A percentile compares a stretch with the other conserved stretches of the same genome.
These are phyloP conservation scores for Hyla sarda DNA, from an alignment of 2,113 vertebrate species.

Conservation along the genomic window DNA sequence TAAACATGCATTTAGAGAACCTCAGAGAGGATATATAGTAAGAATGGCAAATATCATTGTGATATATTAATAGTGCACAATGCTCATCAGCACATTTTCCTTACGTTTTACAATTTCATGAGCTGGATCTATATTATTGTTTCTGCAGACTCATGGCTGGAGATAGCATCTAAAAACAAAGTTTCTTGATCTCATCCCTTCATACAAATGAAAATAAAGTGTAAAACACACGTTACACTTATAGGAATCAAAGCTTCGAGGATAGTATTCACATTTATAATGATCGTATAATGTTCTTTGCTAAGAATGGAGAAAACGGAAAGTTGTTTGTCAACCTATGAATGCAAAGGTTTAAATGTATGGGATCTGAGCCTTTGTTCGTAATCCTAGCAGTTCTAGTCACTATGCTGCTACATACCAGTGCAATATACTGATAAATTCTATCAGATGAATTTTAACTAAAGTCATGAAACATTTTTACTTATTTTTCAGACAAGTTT, in stretches of 20 bases:
- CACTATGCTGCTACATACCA: too few species aligned
- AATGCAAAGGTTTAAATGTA: too few species aligned
- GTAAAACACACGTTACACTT: background rate
- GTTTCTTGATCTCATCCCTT: background rate
- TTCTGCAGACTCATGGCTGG: background rate
- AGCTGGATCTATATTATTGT: slow-evolving; percentile 23
- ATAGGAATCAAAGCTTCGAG: background rate
- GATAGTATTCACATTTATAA: background rate
- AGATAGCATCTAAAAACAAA: background rate
- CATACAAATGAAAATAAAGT: background rate
- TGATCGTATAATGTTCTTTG: background rate
- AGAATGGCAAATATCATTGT: slow-evolving; percentile 7
- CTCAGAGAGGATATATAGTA: slow-evolving; percentile 16
- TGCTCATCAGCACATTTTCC: background rate
- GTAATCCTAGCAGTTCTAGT: background rate
- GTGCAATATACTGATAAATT: too few species aligned
- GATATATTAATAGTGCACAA: slow-evolving; percentile 26
- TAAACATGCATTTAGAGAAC: background rate
- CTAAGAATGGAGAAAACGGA: background rate
- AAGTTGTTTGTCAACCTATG: background rate
- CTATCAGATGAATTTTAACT: background rate
- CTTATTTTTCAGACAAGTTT: background rate
- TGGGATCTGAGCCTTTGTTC: background rate
- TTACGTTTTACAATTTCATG: background rate
- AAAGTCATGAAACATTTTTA: background rate